Evolutionary conservation across 2,888 invertebrate species (phyloP), one percentile per base, ranked within the genome.

Genomic region (Rotaria sp.): DNA sequence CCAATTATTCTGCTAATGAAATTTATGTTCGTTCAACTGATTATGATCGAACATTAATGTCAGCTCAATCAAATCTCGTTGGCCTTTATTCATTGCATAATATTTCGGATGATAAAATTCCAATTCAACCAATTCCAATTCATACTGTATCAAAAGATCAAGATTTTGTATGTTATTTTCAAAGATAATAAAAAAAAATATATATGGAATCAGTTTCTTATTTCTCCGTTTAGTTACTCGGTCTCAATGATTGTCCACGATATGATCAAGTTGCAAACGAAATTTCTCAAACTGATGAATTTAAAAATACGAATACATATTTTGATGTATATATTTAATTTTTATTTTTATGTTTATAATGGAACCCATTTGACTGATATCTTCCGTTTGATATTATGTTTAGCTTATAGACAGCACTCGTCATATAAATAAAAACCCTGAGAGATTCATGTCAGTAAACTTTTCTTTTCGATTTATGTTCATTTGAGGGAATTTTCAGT

Each of bases 31-130:
- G 93, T 85, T 95, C 95, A 84, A 96, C 96, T 0, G 95, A 96
- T 91, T 94, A 94, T 30, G 96, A 96, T 91, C 93, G 96, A 48
- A 95, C 96, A 0, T 91, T 96, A 21, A 91, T 91, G 90, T 92
- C 91, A 84, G 92, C 92, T 0, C 89, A 90, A 87, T 89, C 90
- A 35, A 90, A 91, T 88, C 88, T 92, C 87, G 91, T 92, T 11
- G 92, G 92, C 10, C 88, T 92, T 41, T 92, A 90, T 86, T 91
- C 91, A 35, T 1, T 8, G 21, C 15, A 21, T 15, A 67, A 67
- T 67, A 18, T 13, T 15, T 35, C 67, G 18, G 30, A 30, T 67
- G 67, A 67, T 35, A 67, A 35, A 35, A 26, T 80, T 0, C 45
- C 80, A 7, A n/a, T 80, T 45, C 80, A 80, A 80, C 80, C 80